Conservation (phyloP, 1,140 invertebrate species). For the Trichonephila inaurata region DNA sequence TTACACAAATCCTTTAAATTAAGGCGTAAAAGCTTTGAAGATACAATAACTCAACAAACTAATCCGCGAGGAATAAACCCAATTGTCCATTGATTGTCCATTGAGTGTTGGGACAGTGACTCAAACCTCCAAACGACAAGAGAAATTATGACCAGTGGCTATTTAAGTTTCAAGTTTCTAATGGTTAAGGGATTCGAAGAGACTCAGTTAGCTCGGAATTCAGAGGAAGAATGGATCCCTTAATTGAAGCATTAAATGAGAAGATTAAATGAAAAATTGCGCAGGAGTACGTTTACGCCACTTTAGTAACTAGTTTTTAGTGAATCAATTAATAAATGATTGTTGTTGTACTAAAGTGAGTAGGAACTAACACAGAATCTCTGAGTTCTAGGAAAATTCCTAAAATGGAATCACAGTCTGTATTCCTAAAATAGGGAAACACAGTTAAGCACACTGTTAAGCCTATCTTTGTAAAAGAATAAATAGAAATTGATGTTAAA, state of each 20-base stretch:
- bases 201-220: background rate
- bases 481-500: no score
- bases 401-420: no score
- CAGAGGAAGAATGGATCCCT: background rate
- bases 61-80: background rate
- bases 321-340: no score
- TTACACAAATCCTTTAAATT: background rate
- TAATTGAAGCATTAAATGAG: background rate
- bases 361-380: no score
- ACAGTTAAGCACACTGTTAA: no score
- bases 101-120: background rate
- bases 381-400: no score
- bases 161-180: constrained; percentile 48
- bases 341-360: no score
- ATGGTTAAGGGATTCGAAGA: background rate
- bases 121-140: background rate
- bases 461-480: no score
- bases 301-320: no score
- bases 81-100: background rate
- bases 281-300: no score
- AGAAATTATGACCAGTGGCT: constrained; percentile 15
- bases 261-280: no score
- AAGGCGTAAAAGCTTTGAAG: background rate
- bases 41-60: background rate
- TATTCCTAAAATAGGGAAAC: no score